phyloP scores from a whole-genome alignment of 2,113 vertebrate genomes.

The Bufo bufo region DNA sequence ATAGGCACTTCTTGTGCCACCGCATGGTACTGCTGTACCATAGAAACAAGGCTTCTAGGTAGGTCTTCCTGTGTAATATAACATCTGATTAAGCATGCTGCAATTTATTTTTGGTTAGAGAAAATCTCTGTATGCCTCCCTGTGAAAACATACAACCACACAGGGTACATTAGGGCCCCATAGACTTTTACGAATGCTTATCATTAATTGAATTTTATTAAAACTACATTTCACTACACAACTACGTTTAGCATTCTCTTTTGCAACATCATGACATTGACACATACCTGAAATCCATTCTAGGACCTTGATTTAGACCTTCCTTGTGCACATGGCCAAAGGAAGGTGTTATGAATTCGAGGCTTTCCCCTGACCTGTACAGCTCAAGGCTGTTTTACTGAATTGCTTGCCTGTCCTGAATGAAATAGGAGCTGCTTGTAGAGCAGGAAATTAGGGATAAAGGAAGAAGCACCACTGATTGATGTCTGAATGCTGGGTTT shows the following conservation, averaged over 20 bases:
- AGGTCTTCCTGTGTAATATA: too few species aligned
- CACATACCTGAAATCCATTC: background rate
- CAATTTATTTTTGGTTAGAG: too few species aligned
- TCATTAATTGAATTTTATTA: too few species aligned
- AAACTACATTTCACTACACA: background rate
- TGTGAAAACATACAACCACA: too few species aligned
- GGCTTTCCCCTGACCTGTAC: constrained; percentile 8
- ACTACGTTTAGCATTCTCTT: background rate
- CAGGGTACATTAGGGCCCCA: too few species aligned
- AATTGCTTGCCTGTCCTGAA: constrained; percentile 11
- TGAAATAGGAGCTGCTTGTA: constrained; percentile 39
- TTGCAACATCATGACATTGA: background rate
- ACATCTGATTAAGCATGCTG: too few species aligned
- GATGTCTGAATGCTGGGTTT: constrained; percentile 50
- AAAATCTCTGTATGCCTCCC: too few species aligned
- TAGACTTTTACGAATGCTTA: too few species aligned
- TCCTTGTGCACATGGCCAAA: background rate
- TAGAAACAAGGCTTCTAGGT: too few species aligned
- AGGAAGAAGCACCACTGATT: constrained; percentile 53
- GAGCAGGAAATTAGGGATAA: constrained; percentile 57
- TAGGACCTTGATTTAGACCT: background rate
- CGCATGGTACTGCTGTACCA: too few species aligned
- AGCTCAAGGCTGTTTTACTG: background rate
- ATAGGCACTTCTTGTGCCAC: too few species aligned
- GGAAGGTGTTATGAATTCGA: background rate